These are phyloP conservation scores for Rhineura floridana DNA, from an alignment of 2,113 vertebrate species.

Conservation along the genomic window DNA sequence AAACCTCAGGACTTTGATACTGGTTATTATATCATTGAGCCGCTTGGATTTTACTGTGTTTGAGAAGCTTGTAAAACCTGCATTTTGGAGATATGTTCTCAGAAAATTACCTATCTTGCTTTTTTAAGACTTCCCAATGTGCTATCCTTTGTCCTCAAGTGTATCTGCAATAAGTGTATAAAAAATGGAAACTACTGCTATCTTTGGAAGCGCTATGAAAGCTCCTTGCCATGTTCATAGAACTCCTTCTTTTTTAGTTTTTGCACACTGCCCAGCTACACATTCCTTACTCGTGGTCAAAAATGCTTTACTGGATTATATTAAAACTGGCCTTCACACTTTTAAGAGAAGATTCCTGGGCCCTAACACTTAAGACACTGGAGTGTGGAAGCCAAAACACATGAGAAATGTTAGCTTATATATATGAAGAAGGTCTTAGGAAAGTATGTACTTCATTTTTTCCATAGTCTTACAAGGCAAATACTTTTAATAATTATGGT, in stretches of 20 bases:
- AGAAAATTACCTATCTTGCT: not conserved
- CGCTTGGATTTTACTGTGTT: slow-evolving; percentile 16
- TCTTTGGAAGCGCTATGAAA: not conserved
- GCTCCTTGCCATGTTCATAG: not conserved
- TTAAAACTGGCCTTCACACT: not conserved
- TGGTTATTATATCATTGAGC: slow-evolving; percentile 30
- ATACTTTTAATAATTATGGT: slow-evolving; percentile 56
- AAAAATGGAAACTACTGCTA: not conserved
- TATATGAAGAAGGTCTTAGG: slow-evolving; percentile 59
- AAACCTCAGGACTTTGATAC: slow-evolving; percentile 54
- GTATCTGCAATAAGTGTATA: not conserved
- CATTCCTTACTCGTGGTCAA: not conserved
- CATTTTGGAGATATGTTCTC: not conserved
- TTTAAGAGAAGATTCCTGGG: not conserved
- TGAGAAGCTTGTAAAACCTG: not conserved
- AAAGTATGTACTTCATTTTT: slow-evolving; percentile 64
- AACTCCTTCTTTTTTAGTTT: not conserved
- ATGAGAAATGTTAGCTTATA: slow-evolving; percentile 60
- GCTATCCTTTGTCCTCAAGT: not conserved
- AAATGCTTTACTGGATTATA: not conserved
- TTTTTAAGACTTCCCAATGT: not conserved
- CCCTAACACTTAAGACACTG: not conserved
- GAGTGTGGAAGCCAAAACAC: slow-evolving; percentile 12
- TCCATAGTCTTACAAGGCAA: slow-evolving; percentile 67
- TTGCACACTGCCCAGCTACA: not conserved